phyloP scores from a whole-genome alignment of 23 tunicate species.

The Corella eumyota region DNA sequence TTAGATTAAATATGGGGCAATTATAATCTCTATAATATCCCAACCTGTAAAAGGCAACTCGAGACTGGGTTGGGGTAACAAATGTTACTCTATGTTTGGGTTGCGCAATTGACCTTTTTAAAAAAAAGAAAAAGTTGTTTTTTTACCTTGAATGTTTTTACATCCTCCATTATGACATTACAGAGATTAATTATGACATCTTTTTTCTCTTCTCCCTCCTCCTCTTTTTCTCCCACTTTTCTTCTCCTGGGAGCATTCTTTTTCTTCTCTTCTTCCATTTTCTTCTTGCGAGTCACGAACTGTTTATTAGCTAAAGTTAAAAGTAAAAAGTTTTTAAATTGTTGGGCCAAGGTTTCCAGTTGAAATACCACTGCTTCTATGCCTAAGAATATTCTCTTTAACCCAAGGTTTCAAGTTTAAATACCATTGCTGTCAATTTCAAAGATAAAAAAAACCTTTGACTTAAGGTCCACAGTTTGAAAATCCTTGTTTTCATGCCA shows the following conservation, averaged over 20 bases:
- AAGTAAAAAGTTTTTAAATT: neutral
- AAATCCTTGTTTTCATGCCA: too few species aligned
- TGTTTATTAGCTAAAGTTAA: constrained; percentile 82
- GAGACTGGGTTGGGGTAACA: too few species aligned
- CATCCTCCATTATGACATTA: constrained; percentile 57
- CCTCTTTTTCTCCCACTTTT: constrained; percentile 29
- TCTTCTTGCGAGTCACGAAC: constrained; percentile 40
- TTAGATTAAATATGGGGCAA: too few species aligned
- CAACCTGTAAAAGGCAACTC: too few species aligned
- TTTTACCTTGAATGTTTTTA: constrained; percentile 84
- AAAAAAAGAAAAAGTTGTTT: too few species aligned
- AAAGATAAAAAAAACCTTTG: too few species aligned
- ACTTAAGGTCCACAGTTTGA: too few species aligned
- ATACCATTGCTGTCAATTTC: too few species aligned
- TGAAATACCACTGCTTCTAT: neutral
- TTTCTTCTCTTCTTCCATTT: constrained; percentile 55
- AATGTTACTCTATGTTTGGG: too few species aligned
- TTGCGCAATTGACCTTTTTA: too few species aligned
- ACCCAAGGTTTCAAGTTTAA: too few species aligned
- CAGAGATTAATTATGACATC: constrained; percentile 74
- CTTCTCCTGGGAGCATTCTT: constrained; percentile 58
- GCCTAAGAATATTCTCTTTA: neutral
- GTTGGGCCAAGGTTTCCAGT: neutral
- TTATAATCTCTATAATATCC: too few species aligned
- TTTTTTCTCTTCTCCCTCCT: constrained; percentile 59